These are phyloP conservation scores for Ammodytes marinus DNA, from an alignment of 2,113 vertebrate genomes.

Conservation along the genomic window DNA sequence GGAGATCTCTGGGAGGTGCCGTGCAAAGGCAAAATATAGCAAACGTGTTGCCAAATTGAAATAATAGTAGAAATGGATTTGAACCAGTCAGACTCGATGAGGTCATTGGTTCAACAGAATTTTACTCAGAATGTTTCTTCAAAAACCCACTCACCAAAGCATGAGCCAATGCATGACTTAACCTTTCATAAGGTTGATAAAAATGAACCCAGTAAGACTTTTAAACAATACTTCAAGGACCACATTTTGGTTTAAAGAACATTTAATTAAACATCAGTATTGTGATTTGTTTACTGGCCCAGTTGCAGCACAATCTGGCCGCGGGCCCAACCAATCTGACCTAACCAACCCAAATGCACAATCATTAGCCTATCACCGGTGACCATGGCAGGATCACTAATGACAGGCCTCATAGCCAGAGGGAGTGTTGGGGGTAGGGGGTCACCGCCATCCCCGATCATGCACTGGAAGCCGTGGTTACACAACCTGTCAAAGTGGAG, in stretches of 20 bases:
- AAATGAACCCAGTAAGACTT: background rate
- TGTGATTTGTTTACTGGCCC: constrained; percentile 54
- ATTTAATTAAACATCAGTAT: background rate
- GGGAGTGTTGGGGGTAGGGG: constrained; percentile 28
- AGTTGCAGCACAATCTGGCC: constrained; percentile 54
- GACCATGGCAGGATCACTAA: constrained; percentile 71
- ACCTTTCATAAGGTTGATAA: too few relatives aligned
- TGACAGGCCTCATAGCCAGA: constrained; percentile 53
- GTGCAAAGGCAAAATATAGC: background rate
- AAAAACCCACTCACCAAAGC: background rate
- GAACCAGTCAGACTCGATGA: background rate
- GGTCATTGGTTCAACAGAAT: background rate
- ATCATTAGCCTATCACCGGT: constrained; percentile 71
- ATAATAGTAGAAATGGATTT: background rate
- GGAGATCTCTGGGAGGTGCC: background rate
- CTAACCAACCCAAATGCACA: constrained; percentile 39
- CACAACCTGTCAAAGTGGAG: constrained; percentile 57
- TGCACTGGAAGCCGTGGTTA: constrained; percentile 49
- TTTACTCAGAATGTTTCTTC: background rate
- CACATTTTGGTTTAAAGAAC: background rate
- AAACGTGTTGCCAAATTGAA: background rate
- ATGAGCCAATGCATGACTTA: background rate
- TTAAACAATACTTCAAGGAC: background rate
- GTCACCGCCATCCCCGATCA: constrained; percentile 33
- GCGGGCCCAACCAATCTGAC: constrained; percentile 27